These are phyloP conservation scores for Emmelina monodactyla DNA, from an alignment of 2,888 invertebrate genomes.

Conservation along the genomic window DNA sequence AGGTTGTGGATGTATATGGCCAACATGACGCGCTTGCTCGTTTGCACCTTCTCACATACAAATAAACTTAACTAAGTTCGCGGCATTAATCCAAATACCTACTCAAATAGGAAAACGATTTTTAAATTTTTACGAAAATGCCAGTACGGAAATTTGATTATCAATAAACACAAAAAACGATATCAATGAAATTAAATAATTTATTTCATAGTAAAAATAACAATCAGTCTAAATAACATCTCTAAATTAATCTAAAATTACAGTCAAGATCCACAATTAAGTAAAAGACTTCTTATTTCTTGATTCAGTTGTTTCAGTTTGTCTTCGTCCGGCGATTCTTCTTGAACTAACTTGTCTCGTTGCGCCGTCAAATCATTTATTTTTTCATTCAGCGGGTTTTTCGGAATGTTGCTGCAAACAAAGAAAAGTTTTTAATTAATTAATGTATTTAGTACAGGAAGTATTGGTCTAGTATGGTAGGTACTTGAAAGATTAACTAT, in stretches of 20 bases:
- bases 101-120: too few relatives aligned
- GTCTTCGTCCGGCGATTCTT: constrained; percentile 54
- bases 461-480: neutral
- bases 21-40: too few relatives aligned
- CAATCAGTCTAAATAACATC: constrained; percentile 1
- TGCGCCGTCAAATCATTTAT: constrained; percentile 51
- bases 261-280: constrained; percentile 41
- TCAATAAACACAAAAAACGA: too few relatives aligned
- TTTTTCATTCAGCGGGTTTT: constrained; percentile 44
- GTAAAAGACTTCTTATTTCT: constrained; percentile 56
- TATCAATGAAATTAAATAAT: too few relatives aligned
- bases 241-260: neutral
- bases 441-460: neutral
- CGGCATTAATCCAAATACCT: too few relatives aligned
- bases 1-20: too few relatives aligned
- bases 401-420: constrained; percentile 27
- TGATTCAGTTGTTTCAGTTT: constrained; percentile 53
- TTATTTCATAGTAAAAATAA: too few relatives aligned
- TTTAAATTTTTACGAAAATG: too few relatives aligned
- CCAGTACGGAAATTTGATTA: too few relatives aligned
- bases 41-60: too few relatives aligned
- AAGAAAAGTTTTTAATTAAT: constrained; percentile 2
- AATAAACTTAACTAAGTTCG: too few relatives aligned
- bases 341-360: constrained; percentile 50
- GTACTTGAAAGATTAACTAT: too few relatives aligned